Conservation (phyloP, 2,113 vertebrate species). For the Alces alces region DNA sequence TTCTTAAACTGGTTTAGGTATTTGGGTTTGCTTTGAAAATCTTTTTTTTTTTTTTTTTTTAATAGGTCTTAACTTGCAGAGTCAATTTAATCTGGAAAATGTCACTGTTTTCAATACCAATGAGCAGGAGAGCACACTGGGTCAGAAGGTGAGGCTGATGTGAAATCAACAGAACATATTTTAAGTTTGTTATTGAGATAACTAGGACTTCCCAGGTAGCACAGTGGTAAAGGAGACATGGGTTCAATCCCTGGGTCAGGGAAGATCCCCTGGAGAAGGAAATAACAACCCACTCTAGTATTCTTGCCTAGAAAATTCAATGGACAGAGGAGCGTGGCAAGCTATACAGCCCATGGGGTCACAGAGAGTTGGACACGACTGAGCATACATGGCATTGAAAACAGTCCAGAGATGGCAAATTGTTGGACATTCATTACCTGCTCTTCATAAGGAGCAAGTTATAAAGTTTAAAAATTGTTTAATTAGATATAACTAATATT, state of each 20-base stretch:
- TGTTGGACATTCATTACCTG: neutral
- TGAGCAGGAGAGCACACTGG: conserved; percentile 95
- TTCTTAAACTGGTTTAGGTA: neutral
- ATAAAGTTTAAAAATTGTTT: neutral
- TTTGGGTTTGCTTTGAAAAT: conserved; percentile 44
- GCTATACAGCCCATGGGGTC: neutral
- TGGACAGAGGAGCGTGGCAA: neutral
- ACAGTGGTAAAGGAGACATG: neutral
- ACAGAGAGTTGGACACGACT: neutral
- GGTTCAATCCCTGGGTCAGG: neutral
- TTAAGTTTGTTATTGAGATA: neutral
- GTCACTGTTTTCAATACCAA: conserved; percentile 98
- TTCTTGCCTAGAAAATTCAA: neutral
- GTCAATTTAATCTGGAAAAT: conserved; percentile 98
- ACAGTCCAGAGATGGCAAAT: neutral
- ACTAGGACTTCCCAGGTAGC: neutral
- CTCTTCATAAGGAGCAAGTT: neutral
- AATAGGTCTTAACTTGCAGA: conserved; percentile 96
- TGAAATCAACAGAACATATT: neutral
- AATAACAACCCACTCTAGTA: neutral
- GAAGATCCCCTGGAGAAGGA: neutral
- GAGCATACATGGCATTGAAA: neutral
- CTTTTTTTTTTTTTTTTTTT: conserved; percentile 30
- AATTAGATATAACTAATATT: neutral
- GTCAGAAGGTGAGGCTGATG: conserved; percentile 88